Percentiles rank a stretch among this genome's conserved stretches.
Conservation (phyloP, 2,113 vertebrate genomes). For the Falcunculus frontatus region DNA sequence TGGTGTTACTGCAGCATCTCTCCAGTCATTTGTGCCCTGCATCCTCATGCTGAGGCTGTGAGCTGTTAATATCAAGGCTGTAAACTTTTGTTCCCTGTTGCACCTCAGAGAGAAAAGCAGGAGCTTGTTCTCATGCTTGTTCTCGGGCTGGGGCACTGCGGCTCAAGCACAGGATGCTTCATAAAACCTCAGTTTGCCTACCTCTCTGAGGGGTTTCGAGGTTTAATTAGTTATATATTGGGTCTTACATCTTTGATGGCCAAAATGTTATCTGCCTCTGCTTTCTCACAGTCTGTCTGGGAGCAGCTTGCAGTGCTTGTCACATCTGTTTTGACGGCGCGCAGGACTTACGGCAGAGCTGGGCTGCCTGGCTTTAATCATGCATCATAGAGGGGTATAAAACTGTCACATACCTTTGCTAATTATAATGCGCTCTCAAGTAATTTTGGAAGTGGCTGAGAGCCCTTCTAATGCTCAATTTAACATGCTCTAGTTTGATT, state of each 20-base stretch:
- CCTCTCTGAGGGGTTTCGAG: not conserved
- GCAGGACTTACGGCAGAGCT: not conserved
- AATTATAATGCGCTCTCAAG: conserved; percentile 64
- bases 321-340: conserved; percentile 51
- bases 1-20: not conserved
- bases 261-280: conserved; percentile 28
- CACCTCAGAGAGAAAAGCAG: not conserved
- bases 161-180: not conserved
- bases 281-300: conserved; percentile 5
- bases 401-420: conserved; percentile 64
- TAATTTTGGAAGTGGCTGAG: conserved; percentile 57
- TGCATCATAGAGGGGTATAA: conserved; percentile 50
- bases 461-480: conserved; percentile 22
- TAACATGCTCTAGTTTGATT: conserved; percentile 22
- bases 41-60: not conserved
- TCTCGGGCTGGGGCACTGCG: not conserved
- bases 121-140: not conserved
- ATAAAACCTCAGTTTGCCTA: not conserved
- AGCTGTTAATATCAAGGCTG: not conserved
- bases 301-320: conserved; percentile 29
- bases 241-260: conserved; percentile 5
- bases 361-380: conserved; percentile 63
- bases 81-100: not conserved
- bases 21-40: not conserved
- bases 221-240: not conserved